Evolutionary conservation across 2,113 vertebrate species (phyloP).

Genomic region (Illadopsis cleaveri): DNA sequence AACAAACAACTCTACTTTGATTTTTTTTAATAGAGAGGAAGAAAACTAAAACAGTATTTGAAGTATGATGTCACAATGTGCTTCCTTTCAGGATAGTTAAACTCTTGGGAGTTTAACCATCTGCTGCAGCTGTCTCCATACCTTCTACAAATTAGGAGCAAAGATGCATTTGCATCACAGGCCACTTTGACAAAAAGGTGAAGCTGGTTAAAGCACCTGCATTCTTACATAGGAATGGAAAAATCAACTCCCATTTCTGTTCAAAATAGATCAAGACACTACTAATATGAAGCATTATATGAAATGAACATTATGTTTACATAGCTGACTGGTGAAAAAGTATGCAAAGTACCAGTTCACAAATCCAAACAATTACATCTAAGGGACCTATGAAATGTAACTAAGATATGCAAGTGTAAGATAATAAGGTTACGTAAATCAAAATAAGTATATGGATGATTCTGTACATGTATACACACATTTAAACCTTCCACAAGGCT

Average conservation of each 20-base stretch:
- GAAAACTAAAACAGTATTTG: background rate
- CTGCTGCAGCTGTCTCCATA: background rate
- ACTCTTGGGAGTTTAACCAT: background rate
- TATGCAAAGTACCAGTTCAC: background rate
- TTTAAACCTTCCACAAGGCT: background rate
- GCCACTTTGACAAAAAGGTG: background rate
- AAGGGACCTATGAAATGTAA: background rate
- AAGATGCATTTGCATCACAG: background rate
- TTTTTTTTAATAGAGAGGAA: background rate
- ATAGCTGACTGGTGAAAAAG: background rate
- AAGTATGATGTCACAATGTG: background rate
- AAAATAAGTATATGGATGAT: background rate
- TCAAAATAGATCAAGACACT: background rate
- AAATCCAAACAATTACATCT: background rate
- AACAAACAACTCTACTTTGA: background rate
- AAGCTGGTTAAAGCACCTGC: background rate
- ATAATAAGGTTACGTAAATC: background rate
- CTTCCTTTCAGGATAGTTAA: background rate
- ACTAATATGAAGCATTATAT: background rate
- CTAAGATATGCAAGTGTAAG: background rate
- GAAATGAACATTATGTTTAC: background rate
- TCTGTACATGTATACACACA: background rate
- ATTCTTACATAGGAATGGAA: background rate
- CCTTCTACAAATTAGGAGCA: background rate
- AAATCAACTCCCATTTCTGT: background rate